These are phyloP conservation scores for Sebastes elongatus DNA, from an alignment of 2,797 vertebrate species.

Conservation along the genomic window DNA sequence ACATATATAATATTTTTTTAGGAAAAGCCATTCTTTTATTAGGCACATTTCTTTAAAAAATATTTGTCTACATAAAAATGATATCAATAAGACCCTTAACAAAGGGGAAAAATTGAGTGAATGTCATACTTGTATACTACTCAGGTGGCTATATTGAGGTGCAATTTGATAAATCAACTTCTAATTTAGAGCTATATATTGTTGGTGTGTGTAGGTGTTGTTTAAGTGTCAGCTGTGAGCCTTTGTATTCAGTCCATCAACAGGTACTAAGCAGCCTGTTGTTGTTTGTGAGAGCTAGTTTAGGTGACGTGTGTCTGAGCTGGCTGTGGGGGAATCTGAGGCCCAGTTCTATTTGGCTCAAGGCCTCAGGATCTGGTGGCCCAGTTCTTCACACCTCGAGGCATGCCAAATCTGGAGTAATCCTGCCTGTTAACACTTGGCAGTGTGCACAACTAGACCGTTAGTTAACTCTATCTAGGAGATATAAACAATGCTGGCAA, in stretches of 20 bases:
- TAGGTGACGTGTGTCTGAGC: slow-evolving; percentile 11
- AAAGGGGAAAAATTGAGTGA: neutral
- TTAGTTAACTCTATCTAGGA: neutral
- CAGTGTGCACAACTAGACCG: slow-evolving; percentile 7
- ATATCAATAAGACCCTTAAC: neutral
- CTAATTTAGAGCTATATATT: neutral
- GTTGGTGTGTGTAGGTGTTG: neutral
- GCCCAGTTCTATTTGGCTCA: slow-evolving; percentile 34
- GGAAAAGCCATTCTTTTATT: no score
- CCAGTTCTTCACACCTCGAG: slow-evolving; percentile 33
- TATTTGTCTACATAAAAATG: no score
- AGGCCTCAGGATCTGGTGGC: slow-evolving; percentile 44
- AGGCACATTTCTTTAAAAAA: no score
- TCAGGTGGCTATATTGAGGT: no score
- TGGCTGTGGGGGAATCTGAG: slow-evolving; percentile 24
- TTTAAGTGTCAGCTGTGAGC: neutral
- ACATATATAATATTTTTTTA: no score
- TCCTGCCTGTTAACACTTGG: slow-evolving; percentile 36
- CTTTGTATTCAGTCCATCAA: neutral
- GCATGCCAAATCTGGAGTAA: slow-evolving; percentile 49
- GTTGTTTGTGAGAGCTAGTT: slow-evolving; percentile 1
- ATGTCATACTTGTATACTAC: neutral
- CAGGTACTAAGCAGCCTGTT: neutral
- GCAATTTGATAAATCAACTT: neutral
- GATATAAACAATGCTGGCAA: neutral